Percentiles rank a stretch among this genome's conserved stretches.
Conservation (phyloP, 1,140 invertebrate species). For the Apis dorsata region DNA sequence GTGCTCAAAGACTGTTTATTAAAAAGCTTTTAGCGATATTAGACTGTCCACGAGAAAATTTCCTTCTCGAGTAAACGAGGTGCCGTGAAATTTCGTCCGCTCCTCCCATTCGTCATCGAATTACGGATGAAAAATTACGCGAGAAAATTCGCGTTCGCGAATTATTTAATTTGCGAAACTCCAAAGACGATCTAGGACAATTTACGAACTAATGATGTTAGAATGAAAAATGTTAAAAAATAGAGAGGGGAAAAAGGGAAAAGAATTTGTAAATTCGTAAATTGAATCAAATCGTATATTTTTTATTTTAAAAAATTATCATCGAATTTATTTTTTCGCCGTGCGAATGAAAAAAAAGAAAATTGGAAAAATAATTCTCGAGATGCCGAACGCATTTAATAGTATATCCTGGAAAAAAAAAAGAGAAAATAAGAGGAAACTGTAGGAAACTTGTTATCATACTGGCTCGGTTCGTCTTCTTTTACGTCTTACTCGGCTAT, state of each 20-base stretch:
- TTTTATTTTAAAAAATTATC: too few species aligned
- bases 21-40: slow-evolving; percentile 73
- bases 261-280: neutral
- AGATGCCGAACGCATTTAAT: neutral
- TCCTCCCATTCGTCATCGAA: too few species aligned
- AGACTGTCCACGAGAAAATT: slow-evolving; percentile 52
- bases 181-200: too few species aligned
- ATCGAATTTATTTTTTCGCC: neutral
- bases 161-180: too few species aligned
- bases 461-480: neutral
- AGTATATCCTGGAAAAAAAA: too few species aligned
- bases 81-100: slow-evolving; percentile 1
- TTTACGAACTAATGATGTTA: too few species aligned
- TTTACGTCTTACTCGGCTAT: neutral
- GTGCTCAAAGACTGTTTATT: slow-evolving; percentile 66
- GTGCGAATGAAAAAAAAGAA: slow-evolving; percentile 7
- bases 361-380: slow-evolving; percentile 41
- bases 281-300: too few species aligned
- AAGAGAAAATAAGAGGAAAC: neutral
- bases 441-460: slow-evolving; percentile 43
- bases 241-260: too few species aligned
- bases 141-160: neutral
- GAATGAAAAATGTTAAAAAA: too few species aligned
- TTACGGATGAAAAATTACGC: neutral
- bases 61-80: neutral